phyloP scores from a whole-genome alignment of 2,113 vertebrate species.

The Pterocles orientalis region DNA sequence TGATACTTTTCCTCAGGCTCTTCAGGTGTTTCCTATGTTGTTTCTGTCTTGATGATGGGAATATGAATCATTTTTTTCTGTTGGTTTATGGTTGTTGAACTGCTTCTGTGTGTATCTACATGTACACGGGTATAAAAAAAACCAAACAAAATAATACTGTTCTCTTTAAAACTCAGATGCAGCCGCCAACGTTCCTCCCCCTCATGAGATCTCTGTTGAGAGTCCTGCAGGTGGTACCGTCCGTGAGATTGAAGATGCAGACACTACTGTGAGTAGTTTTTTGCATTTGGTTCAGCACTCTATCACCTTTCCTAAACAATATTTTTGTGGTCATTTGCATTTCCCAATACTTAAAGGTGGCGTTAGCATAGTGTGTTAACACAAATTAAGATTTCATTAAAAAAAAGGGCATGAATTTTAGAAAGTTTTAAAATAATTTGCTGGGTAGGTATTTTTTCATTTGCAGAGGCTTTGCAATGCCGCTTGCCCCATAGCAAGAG shows the following conservation, averaged over 20 bases:
- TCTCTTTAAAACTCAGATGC: conserved; percentile 61
- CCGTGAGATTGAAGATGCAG: background rate
- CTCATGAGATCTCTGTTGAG: conserved; percentile 50
- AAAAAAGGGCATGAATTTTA: background rate
- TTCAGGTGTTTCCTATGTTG: background rate
- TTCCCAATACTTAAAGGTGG: background rate
- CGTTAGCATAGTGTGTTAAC: background rate
- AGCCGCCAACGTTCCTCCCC: conserved; percentile 59
- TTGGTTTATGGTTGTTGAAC: background rate
- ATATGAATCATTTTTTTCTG: background rate
- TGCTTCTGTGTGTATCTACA: background rate
- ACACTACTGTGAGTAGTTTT: conserved; percentile 64
- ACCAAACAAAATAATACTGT: background rate
- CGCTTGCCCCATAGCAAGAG: background rate
- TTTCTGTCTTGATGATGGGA: background rate
- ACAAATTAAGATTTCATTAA: background rate
- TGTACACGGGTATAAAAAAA: background rate
- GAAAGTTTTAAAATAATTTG: background rate
- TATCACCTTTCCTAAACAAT: background rate
- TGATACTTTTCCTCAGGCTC: background rate
- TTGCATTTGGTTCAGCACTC: background rate
- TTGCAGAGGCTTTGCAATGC: background rate
- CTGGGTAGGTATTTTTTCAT: background rate
- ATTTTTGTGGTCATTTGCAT: background rate
- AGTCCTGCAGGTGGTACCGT: background rate